Percentiles rank a stretch among this genome's conserved stretches.
Conservation (phyloP, 2,888 invertebrate genomes). For the Patella caerulea region DNA sequence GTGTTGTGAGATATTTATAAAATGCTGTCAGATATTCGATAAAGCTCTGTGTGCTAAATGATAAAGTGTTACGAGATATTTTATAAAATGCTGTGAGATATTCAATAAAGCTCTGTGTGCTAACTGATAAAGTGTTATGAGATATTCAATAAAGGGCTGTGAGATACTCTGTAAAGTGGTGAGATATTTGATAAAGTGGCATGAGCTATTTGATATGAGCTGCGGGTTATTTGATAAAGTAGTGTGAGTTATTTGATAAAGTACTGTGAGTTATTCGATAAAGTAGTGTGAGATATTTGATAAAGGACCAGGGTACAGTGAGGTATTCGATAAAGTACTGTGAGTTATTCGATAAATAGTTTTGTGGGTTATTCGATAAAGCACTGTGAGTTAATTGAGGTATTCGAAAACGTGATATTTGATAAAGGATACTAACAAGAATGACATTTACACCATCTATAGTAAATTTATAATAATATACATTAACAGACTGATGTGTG, state of each 20-base stretch:
- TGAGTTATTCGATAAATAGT: too few species aligned
- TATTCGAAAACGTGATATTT: too few species aligned
- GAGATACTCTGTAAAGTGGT: conserved; percentile 68
- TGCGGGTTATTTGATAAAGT: too few species aligned
- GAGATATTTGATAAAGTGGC: conserved; percentile 60
- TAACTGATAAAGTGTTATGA: not conserved
- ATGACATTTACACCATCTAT: conserved; percentile 69
- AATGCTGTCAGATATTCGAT: conserved; percentile 25
- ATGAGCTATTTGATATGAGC: conserved; percentile 41
- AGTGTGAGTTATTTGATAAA: conserved; percentile 19
- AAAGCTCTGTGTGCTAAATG: too few species aligned
- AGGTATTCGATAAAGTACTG: too few species aligned
- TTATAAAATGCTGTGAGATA: not conserved
- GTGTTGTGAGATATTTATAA: conserved; percentile 19
- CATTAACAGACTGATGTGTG: conserved; percentile 62
- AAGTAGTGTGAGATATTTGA: conserved; percentile 56
- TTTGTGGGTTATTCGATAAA: too few species aligned
- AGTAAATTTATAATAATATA: conserved; percentile 68
- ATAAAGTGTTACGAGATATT: too few species aligned
- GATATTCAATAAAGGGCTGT: conserved; percentile 49
- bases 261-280: conserved; percentile 38
- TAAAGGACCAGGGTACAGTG: too few species aligned
- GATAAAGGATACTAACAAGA: conserved; percentile 66
- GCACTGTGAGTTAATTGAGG: too few species aligned
- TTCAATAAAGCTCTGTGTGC: conserved; percentile 36